Conservation (phyloP, 1,140 invertebrate species). For the Melipona quadrifasciata region DNA sequence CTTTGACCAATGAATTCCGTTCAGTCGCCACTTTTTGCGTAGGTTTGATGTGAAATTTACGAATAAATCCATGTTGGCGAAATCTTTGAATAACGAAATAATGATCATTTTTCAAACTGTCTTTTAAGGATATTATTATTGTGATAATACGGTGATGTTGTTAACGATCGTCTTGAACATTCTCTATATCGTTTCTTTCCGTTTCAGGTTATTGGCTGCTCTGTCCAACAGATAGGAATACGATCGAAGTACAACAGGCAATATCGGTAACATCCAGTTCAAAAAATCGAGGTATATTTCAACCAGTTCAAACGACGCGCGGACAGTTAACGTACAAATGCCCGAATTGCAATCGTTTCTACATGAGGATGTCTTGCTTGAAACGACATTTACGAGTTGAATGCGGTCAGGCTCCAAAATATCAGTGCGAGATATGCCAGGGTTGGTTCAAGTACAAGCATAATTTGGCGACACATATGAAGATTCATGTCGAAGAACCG, state of each 20-base stretch:
- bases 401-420: slow-evolving; percentile 79
- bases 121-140: neutral
- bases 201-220: slow-evolving; percentile 73
- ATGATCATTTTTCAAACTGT: too few relatives aligned
- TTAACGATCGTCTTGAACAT: neutral
- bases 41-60: too few relatives aligned
- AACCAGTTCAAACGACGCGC: slow-evolving; percentile 7
- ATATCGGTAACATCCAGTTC: neutral
- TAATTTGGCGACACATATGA: slow-evolving; percentile 79
- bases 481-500: slow-evolving; percentile 81
- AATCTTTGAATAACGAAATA: too few relatives aligned
- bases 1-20: neutral
- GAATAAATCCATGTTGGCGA: too few relatives aligned
- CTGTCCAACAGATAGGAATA: neutral
- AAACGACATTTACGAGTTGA: slow-evolving; percentile 83
- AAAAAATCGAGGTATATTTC: neutral
- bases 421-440: slow-evolving; percentile 79
- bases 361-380: slow-evolving; percentile 82
- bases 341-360: slow-evolving; percentile 83
- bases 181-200: slow-evolving; percentile 65
- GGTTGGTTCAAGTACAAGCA: slow-evolving; percentile 77
- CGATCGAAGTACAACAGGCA: neutral
- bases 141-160: too few relatives aligned
- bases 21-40: neutral
- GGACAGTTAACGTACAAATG: slow-evolving; percentile 78